Evolutionary conservation across 2,797 vertebrate genomes (phyloP).

Genomic region (Heteromormyrus szaboi): DNA sequence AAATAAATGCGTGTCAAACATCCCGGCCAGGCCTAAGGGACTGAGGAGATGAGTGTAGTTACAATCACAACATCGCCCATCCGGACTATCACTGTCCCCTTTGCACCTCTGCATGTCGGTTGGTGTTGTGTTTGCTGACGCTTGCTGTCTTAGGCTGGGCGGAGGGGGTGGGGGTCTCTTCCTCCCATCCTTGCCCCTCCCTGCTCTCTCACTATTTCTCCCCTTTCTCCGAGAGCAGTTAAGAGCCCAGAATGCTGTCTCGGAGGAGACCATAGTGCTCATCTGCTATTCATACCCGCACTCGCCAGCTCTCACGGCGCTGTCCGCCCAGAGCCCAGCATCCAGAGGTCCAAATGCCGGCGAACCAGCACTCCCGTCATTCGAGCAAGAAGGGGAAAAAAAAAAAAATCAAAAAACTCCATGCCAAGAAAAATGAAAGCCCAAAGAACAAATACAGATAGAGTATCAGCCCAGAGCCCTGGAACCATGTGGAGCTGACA

Average conservation of each 20-base stretch:
- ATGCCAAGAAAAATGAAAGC: slow-evolving; percentile 33
- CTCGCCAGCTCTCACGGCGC: not conserved
- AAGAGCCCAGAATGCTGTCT: not conserved
- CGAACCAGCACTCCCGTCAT: slow-evolving; percentile 44
- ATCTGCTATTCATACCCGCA: not conserved
- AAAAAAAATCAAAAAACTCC: slow-evolving; percentile 34
- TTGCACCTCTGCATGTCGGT: not conserved
- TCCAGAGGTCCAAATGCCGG: slow-evolving; percentile 22
- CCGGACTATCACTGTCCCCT: not conserved
- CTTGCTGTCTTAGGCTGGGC: not conserved
- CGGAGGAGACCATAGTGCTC: not conserved
- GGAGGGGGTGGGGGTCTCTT: not conserved
- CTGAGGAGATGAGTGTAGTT: not conserved
- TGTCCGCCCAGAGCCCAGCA: slow-evolving; percentile 1
- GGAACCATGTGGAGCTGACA: slow-evolving; percentile 65
- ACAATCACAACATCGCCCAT: not conserved
- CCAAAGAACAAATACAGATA: slow-evolving; percentile 56
- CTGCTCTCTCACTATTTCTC: not conserved
- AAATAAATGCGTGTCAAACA: not conserved
- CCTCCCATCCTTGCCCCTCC: not conserved
- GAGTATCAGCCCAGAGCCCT: slow-evolving; percentile 52
- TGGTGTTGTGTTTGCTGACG: not conserved
- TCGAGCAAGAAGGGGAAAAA: slow-evolving; percentile 28
- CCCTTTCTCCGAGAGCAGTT: not conserved
- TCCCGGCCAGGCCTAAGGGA: not conserved